Conservation (phyloP, 1,140 invertebrate species). For the Orchestia grillus region DNA sequence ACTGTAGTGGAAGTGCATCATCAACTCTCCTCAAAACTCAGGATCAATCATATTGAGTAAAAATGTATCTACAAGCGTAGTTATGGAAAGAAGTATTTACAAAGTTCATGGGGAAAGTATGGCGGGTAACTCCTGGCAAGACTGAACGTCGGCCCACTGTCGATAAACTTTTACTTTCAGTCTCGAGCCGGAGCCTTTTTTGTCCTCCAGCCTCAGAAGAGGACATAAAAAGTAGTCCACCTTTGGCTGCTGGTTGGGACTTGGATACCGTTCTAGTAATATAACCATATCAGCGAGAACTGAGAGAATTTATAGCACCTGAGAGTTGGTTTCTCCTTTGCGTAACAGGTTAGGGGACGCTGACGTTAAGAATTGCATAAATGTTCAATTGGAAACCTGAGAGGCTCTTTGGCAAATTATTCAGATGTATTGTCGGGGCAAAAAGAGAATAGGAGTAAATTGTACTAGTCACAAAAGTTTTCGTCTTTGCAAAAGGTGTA, state of each 20-base stretch:
- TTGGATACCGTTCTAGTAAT: background rate
- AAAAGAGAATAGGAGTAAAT: background rate
- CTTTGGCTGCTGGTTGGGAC: background rate
- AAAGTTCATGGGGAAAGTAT: background rate
- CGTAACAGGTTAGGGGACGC: background rate
- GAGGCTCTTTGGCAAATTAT: background rate
- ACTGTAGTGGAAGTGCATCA: background rate
- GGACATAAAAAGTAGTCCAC: slow-evolving; percentile 30
- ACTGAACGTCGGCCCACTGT: background rate
- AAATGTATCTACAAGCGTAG: background rate
- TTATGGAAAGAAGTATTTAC: background rate
- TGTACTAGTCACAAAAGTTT: background rate
- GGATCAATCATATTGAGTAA: background rate
- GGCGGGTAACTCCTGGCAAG: background rate
- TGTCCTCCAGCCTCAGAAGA: background rate
- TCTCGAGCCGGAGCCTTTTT: background rate
- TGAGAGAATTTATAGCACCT: background rate
- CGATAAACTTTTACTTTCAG: slow-evolving; percentile 44
- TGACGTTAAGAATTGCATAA: background rate
- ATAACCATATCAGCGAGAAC: background rate
- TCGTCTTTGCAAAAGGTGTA: background rate
- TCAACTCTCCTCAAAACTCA: background rate
- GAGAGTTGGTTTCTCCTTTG: background rate
- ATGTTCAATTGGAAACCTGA: background rate
- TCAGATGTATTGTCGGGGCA: background rate